Conservation (phyloP, 2,888 invertebrate species). For the Pyrrhosoma nymphula region DNA sequence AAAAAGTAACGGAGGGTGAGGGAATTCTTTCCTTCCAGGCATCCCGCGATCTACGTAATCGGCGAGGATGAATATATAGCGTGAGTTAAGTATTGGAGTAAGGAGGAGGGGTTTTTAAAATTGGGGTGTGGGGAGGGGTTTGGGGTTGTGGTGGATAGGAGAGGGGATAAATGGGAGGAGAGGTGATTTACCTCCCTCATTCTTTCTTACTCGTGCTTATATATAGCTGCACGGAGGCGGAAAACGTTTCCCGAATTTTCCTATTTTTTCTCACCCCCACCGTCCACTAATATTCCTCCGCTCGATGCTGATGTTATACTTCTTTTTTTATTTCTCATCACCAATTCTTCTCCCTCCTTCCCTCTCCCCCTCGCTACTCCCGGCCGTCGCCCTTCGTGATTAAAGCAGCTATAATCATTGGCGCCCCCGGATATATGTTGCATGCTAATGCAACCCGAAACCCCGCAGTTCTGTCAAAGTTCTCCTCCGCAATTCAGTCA, state of each 20-base stretch:
- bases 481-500: background rate
- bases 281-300: conserved; percentile 3
- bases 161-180: background rate
- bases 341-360: too few relatives aligned
- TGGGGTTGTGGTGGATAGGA: too few relatives aligned
- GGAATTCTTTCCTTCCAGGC: background rate
- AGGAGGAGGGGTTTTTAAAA: too few relatives aligned
- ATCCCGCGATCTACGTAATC: background rate
- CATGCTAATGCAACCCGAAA: background rate
- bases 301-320: background rate
- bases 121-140: background rate
- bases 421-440: background rate
- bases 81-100: background rate
- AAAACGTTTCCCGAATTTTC: background rate
- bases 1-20: background rate
- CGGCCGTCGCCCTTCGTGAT: background rate
- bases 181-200: background rate
- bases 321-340: background rate
- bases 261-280: background rate
- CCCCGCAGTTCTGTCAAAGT: background rate
- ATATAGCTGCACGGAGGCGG: background rate
- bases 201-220: background rate
- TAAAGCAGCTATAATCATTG: background rate
- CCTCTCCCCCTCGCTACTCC: background rate
- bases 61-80: background rate